phyloP scores from a whole-genome alignment of 2,113 vertebrate species.

The Cromileptes altivelis region DNA sequence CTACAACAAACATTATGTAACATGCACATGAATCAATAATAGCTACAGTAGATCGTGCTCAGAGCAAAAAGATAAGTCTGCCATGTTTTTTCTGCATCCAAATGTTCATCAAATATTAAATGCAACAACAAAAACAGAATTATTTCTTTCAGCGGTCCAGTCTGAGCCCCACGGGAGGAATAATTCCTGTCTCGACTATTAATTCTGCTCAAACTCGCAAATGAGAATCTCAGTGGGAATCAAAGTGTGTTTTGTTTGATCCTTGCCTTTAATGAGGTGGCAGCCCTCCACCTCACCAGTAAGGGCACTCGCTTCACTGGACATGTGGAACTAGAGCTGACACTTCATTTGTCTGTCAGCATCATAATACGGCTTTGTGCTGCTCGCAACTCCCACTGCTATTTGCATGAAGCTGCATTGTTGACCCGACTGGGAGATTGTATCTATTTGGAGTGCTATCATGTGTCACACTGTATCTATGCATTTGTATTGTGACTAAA shows the following conservation, averaged over 20 bases:
- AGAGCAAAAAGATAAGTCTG: neutral
- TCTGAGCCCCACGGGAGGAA: constrained; percentile 14
- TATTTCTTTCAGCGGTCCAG: constrained; percentile 24
- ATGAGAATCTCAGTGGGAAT: constrained; percentile 54
- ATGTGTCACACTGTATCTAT: neutral
- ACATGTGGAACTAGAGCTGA: constrained; percentile 46
- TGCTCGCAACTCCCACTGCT: neutral
- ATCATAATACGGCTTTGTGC: constrained; percentile 50
- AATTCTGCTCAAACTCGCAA: constrained; percentile 54
- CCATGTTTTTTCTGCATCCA: neutral
- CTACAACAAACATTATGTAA: neutral
- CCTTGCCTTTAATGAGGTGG: constrained; percentile 67
- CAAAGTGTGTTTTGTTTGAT: constrained; percentile 57
- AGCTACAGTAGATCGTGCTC: neutral
- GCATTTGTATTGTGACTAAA: neutral
- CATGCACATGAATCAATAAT: neutral
- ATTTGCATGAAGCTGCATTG: constrained; percentile 15
- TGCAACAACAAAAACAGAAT: constrained; percentile 9
- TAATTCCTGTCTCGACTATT: constrained; percentile 36
- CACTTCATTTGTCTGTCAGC: constrained; percentile 50
- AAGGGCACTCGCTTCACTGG: constrained; percentile 52
- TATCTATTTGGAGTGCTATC: neutral
- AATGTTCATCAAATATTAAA: neutral
- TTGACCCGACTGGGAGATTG: neutral
- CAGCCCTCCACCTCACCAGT: constrained; percentile 50